Percentiles rank a stretch among this genome's conserved stretches.
These are phyloP conservation scores for Thunnus albacares DNA, from an alignment of 2,797 vertebrate genomes.

Conservation along the genomic window DNA sequence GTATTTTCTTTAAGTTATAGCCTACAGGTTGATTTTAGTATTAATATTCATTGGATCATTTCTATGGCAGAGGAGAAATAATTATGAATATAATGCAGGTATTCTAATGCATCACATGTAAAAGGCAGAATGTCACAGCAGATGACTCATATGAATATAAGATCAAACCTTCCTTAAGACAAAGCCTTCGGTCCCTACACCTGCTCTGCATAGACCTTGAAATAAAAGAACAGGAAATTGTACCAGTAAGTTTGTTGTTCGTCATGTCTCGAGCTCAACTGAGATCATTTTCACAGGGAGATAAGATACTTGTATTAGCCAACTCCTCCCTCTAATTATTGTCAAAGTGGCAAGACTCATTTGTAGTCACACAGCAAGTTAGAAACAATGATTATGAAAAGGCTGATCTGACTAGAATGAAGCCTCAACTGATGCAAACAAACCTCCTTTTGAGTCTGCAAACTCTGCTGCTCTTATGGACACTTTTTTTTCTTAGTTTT, in stretches of 20 bases:
- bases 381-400: constrained; percentile 37
- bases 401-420: constrained; percentile 8
- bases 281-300: constrained; percentile 55
- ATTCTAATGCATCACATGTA: constrained; percentile 56
- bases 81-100: constrained; percentile 54
- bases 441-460: neutral
- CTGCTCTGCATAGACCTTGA: constrained; percentile 30
- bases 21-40: constrained; percentile 12
- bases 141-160: constrained; percentile 50
- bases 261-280: constrained; percentile 41
- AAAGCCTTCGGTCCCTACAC: constrained; percentile 11
- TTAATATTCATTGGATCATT: constrained; percentile 51
- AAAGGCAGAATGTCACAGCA: constrained; percentile 36
- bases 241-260: constrained; percentile 28
- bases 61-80: constrained; percentile 15
- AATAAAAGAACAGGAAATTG: constrained; percentile 63
- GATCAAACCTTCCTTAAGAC: constrained; percentile 29
- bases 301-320: constrained; percentile 30
- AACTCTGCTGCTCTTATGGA: constrained; percentile 1
- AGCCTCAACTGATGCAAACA: constrained; percentile 15
- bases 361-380: constrained; percentile 51
- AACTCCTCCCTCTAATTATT: constrained; percentile 13
- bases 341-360: constrained; percentile 52
- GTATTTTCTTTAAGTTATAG: neutral
- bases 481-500: neutral